phyloP scores from a whole-genome alignment of 2,888 invertebrate genomes.

The Plemyria rubiginata region DNA sequence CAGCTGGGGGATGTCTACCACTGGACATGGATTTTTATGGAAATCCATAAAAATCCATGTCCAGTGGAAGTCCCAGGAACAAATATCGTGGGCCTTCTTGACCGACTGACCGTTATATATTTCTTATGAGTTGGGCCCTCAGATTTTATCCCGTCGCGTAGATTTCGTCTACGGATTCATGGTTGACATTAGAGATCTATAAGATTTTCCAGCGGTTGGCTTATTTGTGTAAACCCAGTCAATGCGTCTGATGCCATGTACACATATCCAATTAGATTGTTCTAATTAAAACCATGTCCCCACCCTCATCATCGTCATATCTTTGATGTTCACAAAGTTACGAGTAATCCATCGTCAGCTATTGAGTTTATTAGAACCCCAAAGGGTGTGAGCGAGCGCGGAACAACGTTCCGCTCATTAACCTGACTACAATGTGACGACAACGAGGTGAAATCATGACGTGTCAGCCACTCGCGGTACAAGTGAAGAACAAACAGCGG shows the following conservation, averaged over 20 bases:
- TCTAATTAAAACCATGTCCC: slow-evolving; percentile 16
- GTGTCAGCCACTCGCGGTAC: slow-evolving; percentile 44
- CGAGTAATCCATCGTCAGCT: slow-evolving; percentile 40
- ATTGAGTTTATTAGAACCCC: slow-evolving; percentile 37
- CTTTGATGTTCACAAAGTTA: slow-evolving; percentile 31
- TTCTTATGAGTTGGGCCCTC: too few relatives aligned
- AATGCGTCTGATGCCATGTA: not conserved
- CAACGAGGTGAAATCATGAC: slow-evolving; percentile 66
- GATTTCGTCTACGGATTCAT: too few relatives aligned
- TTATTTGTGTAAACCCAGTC: not conserved
- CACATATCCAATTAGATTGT: slow-evolving; percentile 2
- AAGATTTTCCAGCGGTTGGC: not conserved
- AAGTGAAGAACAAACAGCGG: slow-evolving; percentile 3
- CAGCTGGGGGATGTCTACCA: too few relatives aligned
- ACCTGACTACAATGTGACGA: slow-evolving; percentile 63
- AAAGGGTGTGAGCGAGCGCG: slow-evolving; percentile 32
- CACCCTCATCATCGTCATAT: slow-evolving; percentile 19
- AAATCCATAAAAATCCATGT: too few relatives aligned
- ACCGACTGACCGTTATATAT: too few relatives aligned
- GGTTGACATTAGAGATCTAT: too few relatives aligned
- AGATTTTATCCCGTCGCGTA: too few relatives aligned
- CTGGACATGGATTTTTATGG: too few relatives aligned
- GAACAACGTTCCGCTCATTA: slow-evolving; percentile 64
- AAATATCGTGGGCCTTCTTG: too few relatives aligned
- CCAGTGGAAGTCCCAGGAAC: too few relatives aligned